Conservation (phyloP, 2,888 invertebrate species). For the Sesia apiformis region DNA sequence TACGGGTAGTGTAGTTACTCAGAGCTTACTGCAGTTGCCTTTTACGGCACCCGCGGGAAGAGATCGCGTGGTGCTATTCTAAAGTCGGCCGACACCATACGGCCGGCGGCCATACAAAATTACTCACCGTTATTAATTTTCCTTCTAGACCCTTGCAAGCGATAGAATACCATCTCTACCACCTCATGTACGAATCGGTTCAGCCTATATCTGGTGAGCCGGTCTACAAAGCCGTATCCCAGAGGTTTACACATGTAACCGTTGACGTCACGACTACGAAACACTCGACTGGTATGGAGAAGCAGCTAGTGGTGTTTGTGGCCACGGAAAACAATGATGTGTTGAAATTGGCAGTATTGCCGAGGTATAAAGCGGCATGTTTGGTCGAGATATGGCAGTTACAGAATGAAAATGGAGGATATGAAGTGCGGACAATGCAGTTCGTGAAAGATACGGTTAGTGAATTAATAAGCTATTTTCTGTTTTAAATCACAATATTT, state of each 20-base stretch:
- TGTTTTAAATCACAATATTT: too few relatives aligned
- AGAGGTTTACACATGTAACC: slow-evolving; percentile 84
- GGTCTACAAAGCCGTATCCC: slow-evolving; percentile 80
- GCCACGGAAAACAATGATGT: slow-evolving; percentile 84
- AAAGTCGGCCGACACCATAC: too few relatives aligned
- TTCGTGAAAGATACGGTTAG: slow-evolving; percentile 86
- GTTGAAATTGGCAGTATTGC: slow-evolving; percentile 86
- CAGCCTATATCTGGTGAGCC: slow-evolving; percentile 82
- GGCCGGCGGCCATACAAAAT: too few relatives aligned
- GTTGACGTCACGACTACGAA: slow-evolving; percentile 87
- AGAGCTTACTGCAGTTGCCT: too few relatives aligned
- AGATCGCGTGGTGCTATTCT: too few relatives aligned
- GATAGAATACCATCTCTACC: slow-evolving; percentile 82
- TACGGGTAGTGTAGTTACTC: too few relatives aligned
- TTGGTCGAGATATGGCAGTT: slow-evolving; percentile 89
- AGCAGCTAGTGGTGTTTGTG: slow-evolving; percentile 86
- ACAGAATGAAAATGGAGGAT: slow-evolving; percentile 66
- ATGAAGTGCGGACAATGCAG: slow-evolving; percentile 80
- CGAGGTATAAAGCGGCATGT: slow-evolving; percentile 82
- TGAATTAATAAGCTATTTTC: slow-evolving; percentile 3
- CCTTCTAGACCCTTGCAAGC: slow-evolving; percentile 53
- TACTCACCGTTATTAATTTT: too few relatives aligned
- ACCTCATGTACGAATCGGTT: slow-evolving; percentile 91
- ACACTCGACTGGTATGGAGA: slow-evolving; percentile 57
- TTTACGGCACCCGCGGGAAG: too few relatives aligned